Conservation (phyloP, 2,888 invertebrate genomes). For the Oligia fasciuncula region DNA sequence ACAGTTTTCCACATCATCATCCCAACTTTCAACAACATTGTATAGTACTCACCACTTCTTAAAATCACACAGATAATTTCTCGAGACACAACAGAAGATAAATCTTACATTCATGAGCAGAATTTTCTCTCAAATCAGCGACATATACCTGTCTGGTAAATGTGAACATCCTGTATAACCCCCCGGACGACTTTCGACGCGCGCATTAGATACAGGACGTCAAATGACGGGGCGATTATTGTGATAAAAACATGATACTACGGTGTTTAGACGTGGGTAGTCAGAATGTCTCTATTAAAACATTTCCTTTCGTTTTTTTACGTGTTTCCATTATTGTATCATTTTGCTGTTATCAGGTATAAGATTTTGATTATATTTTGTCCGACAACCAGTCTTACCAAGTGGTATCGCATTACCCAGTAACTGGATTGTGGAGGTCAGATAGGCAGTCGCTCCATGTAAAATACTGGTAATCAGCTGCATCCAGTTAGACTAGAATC, state of each 20-base stretch:
- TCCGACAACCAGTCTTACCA: no score
- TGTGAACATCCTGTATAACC: constrained; percentile 68
- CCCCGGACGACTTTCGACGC: constrained; percentile 68
- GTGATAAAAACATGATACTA: constrained; percentile 40
- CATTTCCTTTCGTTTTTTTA: constrained; percentile 8
- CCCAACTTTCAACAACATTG: not conserved
- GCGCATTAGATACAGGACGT: constrained; percentile 60
- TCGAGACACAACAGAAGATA: constrained; percentile 9
- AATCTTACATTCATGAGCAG: constrained; percentile 49
- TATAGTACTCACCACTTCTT: not conserved
- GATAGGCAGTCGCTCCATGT: no score
- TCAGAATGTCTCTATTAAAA: constrained; percentile 34
- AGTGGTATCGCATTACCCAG: no score
- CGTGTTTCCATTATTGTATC: not conserved
- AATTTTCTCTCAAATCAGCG: constrained; percentile 59
- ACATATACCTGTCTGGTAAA: constrained; percentile 35
- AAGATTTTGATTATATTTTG: no score
- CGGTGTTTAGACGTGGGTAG: constrained; percentile 4
- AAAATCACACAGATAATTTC: not conserved
- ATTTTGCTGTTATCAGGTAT: not conserved
- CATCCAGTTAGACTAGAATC: no score
- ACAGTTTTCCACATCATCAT: not conserved
- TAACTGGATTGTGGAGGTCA: no score
- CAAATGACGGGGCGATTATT: constrained; percentile 46
- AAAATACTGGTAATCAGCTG: no score